A percentile compares a stretch with the other conserved stretches of the same genome.
phyloP scores from a whole-genome alignment of 2,113 vertebrate genomes.

The Gopherus flavomarginatus region DNA sequence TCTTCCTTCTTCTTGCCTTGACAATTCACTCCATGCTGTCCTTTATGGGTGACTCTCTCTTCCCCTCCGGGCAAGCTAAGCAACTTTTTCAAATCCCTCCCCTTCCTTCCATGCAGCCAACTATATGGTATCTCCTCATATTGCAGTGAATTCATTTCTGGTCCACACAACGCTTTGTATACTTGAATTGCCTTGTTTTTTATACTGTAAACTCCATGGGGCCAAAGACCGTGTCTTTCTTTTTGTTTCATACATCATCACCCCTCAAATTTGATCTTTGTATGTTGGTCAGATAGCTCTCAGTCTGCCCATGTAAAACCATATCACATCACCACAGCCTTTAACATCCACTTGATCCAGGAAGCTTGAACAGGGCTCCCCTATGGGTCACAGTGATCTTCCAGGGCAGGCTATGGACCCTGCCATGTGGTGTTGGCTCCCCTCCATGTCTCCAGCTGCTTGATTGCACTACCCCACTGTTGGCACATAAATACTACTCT shows the following conservation, averaged over 20 bases:
- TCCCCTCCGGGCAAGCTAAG: conserved; percentile 24
- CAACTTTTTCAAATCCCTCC: not conserved
- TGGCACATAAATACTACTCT: conserved; percentile 3
- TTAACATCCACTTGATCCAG: not conserved
- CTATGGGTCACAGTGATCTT: not conserved
- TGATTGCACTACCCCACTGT: not conserved
- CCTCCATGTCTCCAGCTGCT: not conserved
- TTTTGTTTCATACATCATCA: not conserved
- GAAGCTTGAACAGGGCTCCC: not conserved
- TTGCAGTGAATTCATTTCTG: not conserved
- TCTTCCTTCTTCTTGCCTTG: not conserved
- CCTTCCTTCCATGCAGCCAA: not conserved
- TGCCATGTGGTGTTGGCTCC: conserved; percentile 23
- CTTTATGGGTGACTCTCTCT: not conserved
- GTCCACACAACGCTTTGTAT: not conserved
- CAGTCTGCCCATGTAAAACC: not conserved
- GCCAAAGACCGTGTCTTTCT: not conserved
- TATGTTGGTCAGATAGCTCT: not conserved
- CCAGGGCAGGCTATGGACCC: not conserved
- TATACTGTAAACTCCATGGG: fast-evolving
- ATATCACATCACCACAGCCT: not conserved
- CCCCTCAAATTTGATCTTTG: fast-evolving
- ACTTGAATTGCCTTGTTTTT: not conserved
- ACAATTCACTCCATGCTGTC: not conserved
- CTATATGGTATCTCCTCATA: not conserved